Evolutionary conservation across 2,797 vertebrate genomes (phyloP), one percentile per base, ranked within the genome.

Genomic region (Aeoliscus strigatus): DNA sequence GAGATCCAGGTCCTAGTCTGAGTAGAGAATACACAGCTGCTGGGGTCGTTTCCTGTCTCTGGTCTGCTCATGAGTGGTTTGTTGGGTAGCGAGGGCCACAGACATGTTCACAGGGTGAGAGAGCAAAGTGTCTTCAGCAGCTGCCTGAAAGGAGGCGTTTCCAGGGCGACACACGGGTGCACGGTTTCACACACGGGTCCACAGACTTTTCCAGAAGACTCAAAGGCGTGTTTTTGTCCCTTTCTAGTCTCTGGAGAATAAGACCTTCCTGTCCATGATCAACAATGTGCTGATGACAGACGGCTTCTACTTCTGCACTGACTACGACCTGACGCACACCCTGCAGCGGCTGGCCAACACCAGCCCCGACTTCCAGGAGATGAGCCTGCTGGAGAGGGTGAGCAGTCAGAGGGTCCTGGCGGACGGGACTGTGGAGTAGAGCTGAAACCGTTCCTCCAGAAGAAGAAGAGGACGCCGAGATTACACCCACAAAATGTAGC

Each of bases 291-390:
- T 99, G 76, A 92, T 72, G 0, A 91, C 93, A 24, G 96, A 98
- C 1, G 94, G 96, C 27, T 98, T 97, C 87, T 99, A 97, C 87
- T 99, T 97, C 81, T 94, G 93, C 63, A 93, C 92, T 0, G 92
- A 93, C 0, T 99, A 91, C 0, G 96, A 99, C 84, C 75, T 99
- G 67, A 99, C 94, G 0, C 96, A 99, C 73, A 94, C 93, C 2
- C 84, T 98, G 65, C 96, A 99, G 33, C 88, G 96, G 1, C 75
- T 99, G 36, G 89, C 93, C 51, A 97, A 99, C 80, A 98, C 96
- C 0, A 98, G 94, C 79, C 96, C 94, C 0, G 94, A 99, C 69
- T 99, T 99, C 72, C 94, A 98, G 66, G 96, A 99, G 77, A 98
- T 97, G 94, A 97, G 92, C 70, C 88, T 99, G 7, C 81, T 97